Evolutionary conservation across 2,113 vertebrate genomes (phyloP), one percentile per base, ranked within the genome.

Genomic region (Dromas ardeola): DNA sequence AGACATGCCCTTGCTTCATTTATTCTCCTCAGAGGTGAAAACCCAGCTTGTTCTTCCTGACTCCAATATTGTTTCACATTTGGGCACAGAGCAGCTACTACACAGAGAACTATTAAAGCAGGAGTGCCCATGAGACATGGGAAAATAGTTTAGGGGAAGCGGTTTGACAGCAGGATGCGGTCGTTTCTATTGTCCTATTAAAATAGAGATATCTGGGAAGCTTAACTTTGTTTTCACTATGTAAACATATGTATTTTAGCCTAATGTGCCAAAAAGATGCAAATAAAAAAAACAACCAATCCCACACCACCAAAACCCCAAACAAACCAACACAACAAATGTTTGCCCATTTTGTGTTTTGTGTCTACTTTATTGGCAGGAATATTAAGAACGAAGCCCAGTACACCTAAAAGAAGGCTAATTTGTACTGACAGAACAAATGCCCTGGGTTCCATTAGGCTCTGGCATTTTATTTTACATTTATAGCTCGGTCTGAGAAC

Each of bases 131-230:
- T 12, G 65, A 71, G 65, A 84, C 65, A 84, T 84, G 77, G 83
- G 86, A 93, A 96, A 95, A 94, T 71, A 76, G 69, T 73, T 87
- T n/a, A 93, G 70, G 93, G 93, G 91, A 96, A 96, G 73, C 20
- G 34, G 58, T 76, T 79, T 96, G 93, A 96, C 94, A 94, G 70
- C 93, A 96, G 94, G 95, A 95, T 92, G 88, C 5, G 13, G 62
- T 89, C 1, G 11, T 76, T 95, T 93, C 94, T 93, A 93, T 93
- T 93, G 96, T 96, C 81, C 53, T 62, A 55, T 80, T 93, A 89
- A 87, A 95, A 91, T 0, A 93, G 82, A 92, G 72, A 53, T 81
- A 92, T 65, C 81, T 95, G 78, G 73, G 77, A 95, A 93, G 38
- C 53, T 76, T 87, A 84, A 81, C 81, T 89, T 91, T 58, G 56